These are phyloP conservation scores for Pollenia griseotomentosa DNA, from an alignment of 2,888 invertebrate genomes.

Conservation along the genomic window DNA sequence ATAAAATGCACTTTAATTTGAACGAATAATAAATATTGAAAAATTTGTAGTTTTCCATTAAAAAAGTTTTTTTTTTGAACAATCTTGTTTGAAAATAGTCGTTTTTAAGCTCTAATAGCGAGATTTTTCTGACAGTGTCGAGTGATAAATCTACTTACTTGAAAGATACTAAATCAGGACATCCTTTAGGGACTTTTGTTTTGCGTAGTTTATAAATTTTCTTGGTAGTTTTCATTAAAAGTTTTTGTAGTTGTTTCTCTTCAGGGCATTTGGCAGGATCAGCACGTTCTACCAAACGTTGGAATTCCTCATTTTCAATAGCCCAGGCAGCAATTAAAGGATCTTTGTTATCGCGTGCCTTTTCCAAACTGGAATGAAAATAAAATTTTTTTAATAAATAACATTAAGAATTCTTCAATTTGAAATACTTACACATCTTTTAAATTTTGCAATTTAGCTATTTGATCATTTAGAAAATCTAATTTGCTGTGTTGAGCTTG, in stretches of 20 bases:
- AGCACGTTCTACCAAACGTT: slow-evolving; percentile 86
- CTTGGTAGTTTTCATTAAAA: slow-evolving; percentile 93
- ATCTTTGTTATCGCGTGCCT: slow-evolving; percentile 93
- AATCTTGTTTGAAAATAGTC: too few species aligned
- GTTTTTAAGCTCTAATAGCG: too few species aligned
- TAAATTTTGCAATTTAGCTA: slow-evolving; percentile 91
- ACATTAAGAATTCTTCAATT: not conserved
- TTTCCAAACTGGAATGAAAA: slow-evolving; percentile 87
- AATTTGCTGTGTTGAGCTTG: slow-evolving; percentile 95
- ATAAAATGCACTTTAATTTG: not conserved
- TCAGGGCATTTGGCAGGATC: slow-evolving; percentile 83
- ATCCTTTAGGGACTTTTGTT: slow-evolving; percentile 93
- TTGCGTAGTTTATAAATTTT: slow-evolving; percentile 96
- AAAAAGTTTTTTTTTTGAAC: too few species aligned
- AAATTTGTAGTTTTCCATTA: not conserved
- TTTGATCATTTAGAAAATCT: slow-evolving; percentile 92
- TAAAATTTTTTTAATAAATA: not conserved
- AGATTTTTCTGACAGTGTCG: not conserved
- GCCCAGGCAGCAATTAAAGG: slow-evolving; percentile 93
- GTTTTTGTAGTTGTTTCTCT: slow-evolving; percentile 89
- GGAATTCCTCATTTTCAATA: slow-evolving; percentile 94
- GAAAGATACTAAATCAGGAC: slow-evolving; percentile 96
- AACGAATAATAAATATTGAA: not conserved
- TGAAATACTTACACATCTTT: slow-evolving; percentile 86
- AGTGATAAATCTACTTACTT: slow-evolving; percentile 88